Evolutionary conservation across 64 coral and sea anemone genomes (phyloP).

Genomic region (Porites australiensis): DNA sequence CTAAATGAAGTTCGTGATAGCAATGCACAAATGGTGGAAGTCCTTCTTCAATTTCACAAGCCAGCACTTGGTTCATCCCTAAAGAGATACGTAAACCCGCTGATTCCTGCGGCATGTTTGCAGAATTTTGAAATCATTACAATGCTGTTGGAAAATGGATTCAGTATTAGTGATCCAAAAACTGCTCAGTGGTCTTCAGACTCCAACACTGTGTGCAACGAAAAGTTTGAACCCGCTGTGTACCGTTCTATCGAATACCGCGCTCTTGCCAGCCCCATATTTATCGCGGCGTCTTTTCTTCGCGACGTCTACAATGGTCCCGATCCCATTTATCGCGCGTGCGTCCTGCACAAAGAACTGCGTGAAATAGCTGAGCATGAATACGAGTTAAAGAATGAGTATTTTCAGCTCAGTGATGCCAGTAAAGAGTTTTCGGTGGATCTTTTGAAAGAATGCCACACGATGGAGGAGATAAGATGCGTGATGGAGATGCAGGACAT

Average conservation of each 20-base stretch:
- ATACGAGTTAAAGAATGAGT: conserved; percentile 14
- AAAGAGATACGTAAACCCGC: conserved; percentile 4
- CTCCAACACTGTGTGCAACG: background rate
- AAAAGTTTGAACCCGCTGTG: conserved; percentile 14
- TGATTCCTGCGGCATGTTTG: conserved; percentile 29
- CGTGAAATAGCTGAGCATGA: background rate
- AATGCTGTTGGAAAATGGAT: conserved; percentile 11
- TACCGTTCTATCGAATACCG: conserved; percentile 21
- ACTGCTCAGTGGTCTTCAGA: background rate
- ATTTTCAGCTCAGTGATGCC: conserved; percentile 24
- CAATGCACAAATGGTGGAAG: background rate
- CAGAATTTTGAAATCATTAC: conserved; percentile 29
- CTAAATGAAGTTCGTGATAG: background rate
- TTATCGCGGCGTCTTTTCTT: conserved; percentile 10
- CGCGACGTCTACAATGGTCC: background rate
- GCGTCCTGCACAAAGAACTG: conserved; percentile 26
- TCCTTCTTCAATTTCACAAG: background rate
- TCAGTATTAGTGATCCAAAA: background rate
- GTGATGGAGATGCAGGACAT: conserved; percentile 1
- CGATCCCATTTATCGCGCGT: conserved; percentile 22
- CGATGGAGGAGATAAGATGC: conserved; percentile 52
- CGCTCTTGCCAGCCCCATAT: conserved; percentile 16
- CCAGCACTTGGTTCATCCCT: background rate
- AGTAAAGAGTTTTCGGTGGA: conserved; percentile 44
- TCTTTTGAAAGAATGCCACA: conserved; percentile 10